Conservation (phyloP, 2,797 vertebrate genomes). For the Lagorchestes hirsutus region DNA sequence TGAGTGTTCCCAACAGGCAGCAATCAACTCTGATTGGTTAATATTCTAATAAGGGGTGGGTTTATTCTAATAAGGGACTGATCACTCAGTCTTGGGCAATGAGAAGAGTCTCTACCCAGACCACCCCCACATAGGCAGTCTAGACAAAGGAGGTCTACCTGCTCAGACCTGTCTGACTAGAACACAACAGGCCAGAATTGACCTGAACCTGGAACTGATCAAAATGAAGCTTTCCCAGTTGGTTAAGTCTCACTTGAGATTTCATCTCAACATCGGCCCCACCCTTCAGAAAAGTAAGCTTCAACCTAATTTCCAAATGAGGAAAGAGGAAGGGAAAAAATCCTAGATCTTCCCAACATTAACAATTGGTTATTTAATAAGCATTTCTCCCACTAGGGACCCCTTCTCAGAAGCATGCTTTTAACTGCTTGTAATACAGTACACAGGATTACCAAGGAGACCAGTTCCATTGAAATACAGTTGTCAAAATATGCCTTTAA, state of each 20-base stretch:
- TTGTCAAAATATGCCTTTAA: neutral
- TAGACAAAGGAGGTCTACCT: neutral
- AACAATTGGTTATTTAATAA: neutral
- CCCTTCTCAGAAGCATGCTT: neutral
- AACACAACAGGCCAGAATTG: accelerated
- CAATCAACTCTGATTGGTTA: neutral
- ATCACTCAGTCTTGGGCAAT: neutral
- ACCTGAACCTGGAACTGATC: neutral
- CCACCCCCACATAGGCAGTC: neutral
- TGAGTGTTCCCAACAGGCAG: neutral
- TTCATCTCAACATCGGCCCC: neutral
- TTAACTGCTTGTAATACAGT: too few relatives aligned
- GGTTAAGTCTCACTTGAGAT: neutral
- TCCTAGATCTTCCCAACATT: too few relatives aligned
- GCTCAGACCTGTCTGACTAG: neutral
- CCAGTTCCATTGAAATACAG: neutral
- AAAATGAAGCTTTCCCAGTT: neutral
- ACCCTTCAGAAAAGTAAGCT: neutral
- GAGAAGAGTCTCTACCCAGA: neutral
- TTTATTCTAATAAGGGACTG: neutral
- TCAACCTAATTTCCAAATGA: too few relatives aligned
- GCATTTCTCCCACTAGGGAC: neutral
- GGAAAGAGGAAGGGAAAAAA: too few relatives aligned
- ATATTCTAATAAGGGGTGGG: neutral
- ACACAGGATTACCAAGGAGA: too few relatives aligned